Conservation (phyloP, 2,113 vertebrate genomes). For the Elgaria multicarinata region DNA sequence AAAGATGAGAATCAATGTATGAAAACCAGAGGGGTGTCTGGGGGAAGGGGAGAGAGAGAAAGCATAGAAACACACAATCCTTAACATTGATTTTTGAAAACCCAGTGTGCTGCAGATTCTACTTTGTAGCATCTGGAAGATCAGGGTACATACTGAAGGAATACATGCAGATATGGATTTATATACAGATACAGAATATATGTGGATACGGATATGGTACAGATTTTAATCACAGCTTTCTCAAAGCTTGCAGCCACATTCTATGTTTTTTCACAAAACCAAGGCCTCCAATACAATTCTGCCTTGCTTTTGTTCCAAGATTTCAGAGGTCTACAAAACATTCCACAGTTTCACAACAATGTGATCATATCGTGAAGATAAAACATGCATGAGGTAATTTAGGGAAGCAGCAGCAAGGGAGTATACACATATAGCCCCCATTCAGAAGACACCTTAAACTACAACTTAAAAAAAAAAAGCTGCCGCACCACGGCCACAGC, state of each 20-base stretch:
- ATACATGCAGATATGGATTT: no score
- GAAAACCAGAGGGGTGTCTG: no score
- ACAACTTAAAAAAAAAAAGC: no score
- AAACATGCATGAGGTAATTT: not conserved
- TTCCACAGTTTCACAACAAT: not conserved
- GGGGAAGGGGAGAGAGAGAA: not conserved
- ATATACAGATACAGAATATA: no score
- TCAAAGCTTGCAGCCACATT: not conserved
- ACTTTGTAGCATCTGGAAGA: not conserved
- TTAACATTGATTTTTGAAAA: not conserved
- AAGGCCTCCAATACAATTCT: not conserved
- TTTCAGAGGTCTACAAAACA: no score
- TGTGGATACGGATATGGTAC: no score
- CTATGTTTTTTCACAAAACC: not conserved
- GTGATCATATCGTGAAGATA: not conserved
- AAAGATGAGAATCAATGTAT: no score
- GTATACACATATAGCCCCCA: no score
- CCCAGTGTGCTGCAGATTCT: not conserved
- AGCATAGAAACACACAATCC: not conserved
- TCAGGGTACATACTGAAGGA: not conserved
- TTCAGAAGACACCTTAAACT: no score
- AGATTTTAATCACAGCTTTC: not conserved
- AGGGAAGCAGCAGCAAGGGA: not conserved
- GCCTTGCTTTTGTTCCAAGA: not conserved
- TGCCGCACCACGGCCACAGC: no score